Evolutionary conservation across 2,888 invertebrate genomes (phyloP).

Genomic region (Patella ulyssiponensis): DNA sequence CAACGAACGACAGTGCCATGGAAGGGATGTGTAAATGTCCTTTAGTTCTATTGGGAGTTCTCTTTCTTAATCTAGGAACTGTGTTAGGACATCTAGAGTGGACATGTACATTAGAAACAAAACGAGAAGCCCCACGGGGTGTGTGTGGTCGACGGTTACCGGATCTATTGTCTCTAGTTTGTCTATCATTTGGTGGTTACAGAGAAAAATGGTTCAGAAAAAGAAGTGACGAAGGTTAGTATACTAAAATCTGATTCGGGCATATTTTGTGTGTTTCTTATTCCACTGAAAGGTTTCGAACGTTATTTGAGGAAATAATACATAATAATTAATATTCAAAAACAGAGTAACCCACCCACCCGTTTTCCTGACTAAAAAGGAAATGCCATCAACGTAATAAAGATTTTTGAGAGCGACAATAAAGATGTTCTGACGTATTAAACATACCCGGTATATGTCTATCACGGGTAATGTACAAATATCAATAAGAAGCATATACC

Average conservation of each 20-base stretch:
- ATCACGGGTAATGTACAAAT: too few relatives aligned
- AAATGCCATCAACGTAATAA: too few relatives aligned
- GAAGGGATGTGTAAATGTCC: constrained; percentile 20
- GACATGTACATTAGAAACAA: constrained; percentile 26
- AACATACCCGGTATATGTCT: too few relatives aligned
- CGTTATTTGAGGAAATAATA: not conserved
- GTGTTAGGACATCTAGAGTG: constrained; percentile 21
- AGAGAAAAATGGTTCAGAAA: constrained; percentile 27
- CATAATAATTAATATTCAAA: too few relatives aligned
- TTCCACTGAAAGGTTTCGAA: not conserved
- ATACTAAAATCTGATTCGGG: not conserved
- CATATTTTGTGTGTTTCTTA: too few relatives aligned
- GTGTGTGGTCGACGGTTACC: constrained; percentile 23
- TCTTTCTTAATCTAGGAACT: constrained; percentile 22
- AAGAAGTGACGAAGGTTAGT: constrained; percentile 8
- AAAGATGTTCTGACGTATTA: too few relatives aligned
- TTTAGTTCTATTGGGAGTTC: constrained; percentile 21
- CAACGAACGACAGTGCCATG: constrained; percentile 17
- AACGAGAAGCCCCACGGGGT: constrained; percentile 23
- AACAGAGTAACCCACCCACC: too few relatives aligned
- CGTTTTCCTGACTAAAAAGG: too few relatives aligned
- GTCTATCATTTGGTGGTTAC: constrained; percentile 21
- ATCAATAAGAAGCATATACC: too few relatives aligned
- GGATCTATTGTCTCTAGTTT: constrained; percentile 19
- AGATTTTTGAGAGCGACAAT: too few relatives aligned